Base-by-base conservation (phyloP, 2,888 invertebrate species). In the Physocephala rufipes region DNA sequence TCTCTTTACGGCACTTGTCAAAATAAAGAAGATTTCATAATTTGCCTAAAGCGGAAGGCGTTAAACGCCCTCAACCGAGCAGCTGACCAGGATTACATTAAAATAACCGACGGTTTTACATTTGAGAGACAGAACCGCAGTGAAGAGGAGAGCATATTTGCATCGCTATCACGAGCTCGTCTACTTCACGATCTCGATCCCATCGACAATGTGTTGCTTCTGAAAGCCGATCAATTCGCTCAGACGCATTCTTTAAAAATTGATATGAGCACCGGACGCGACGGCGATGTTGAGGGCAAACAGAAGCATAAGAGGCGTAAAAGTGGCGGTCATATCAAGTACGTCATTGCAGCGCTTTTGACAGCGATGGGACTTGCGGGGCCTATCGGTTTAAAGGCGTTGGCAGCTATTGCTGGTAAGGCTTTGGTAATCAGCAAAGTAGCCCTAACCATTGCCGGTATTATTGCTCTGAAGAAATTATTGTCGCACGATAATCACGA, bases 401-500 rank as follows among this genome's bases (percentile, higher is more conserved):
- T 92, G 75, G 91, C 91, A 69, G 88, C 90, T 36, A 90, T 92
- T 78, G 92, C 92, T 63, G 91, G 90, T 62, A 91, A 92, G 83
- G 91, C 92, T 47, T 87, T 92, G 74, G 89, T 92, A 74, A 91
- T 92, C 76, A 91, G 91, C 82, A 92, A 92, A 83, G 90, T 92
- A 63, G 92, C 92, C 1, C 84, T 92, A 71, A 90, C 92, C 73
- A 91, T 92, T 78, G 90, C 92, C 74, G 90, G 91, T 69, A 91
- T 92, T 72, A 90, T 92, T 78, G 91, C 90, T 26, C 85, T 92
- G 77, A 92, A 91, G 87, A 92, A 92, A 83, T 87, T 92, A 76
- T 91, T 92, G 86, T 90, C 91, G 74, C 90, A 90, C 75, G 91
- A 91, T 76, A 86, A 88, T 74, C 88, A 89, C 73, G 89, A 89